Base-by-base conservation (phyloP, 2,888 invertebrate species). In the Chirona hameri region DNA sequence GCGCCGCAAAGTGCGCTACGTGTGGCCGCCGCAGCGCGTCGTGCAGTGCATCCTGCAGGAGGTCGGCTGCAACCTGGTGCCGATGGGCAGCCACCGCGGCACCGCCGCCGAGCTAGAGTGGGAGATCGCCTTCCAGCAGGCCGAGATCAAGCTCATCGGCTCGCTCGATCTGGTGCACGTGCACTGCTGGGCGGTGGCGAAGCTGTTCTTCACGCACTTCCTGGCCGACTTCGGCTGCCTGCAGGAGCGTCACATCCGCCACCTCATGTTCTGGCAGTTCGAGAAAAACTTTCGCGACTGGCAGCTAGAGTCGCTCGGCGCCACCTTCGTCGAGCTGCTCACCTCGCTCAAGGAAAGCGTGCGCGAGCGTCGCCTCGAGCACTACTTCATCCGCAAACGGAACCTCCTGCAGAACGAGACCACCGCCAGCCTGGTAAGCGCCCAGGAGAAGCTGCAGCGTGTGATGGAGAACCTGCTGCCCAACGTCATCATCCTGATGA, bases 191-290 rank as follows among this genome's bases (percentile, higher is more conserved):
- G 89, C 94, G 85, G 91, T 94, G 85, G 88, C 92, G 1, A 88
- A 94, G 84, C 89, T 91, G 65, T 87, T 95, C 27, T 91, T 93
- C 85, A 93, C 93, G 87, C 91, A 92, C 0, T 94, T 92, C 86
- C 89, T 95, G 84, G 92, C 93, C 86, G 92, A 92, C 39, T 89
- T 91, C 48, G 91, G 86, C 31, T 92, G 94, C 10, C 88, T 95
- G 39, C 91, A 92, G 27, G 90, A 92, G 0, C 91, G 92, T 84
- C 95, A 95, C 86, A 90, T 95, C 60, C 91, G 93, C 82, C 92
- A 92, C 84, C 91, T 93, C 86, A 88, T 95, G 55, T 94, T 94
- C 87, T 93, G 93, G 93, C 91, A 94, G 88, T 92, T 93, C 85
- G 94, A 95, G 88, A 90, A 91, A 83, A 91, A 93, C 85, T 92